Base-by-base conservation (phyloP, 2,888 invertebrate genomes). In the Cryptocephalus moraei region DNA sequence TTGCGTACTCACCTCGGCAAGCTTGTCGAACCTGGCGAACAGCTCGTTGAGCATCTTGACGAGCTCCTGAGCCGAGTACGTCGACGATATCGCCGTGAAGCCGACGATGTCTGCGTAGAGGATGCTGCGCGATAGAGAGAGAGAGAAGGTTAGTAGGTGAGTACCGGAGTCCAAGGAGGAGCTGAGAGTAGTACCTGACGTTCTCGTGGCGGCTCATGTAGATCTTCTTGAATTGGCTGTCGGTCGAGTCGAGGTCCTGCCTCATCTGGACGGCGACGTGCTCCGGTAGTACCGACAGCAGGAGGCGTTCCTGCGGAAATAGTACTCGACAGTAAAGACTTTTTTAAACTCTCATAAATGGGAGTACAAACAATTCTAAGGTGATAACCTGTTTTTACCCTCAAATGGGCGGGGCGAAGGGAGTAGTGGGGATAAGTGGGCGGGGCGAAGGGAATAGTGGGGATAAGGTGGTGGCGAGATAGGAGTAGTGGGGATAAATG, bases 41-140 rank as follows among this genome's bases (percentile, higher is more conserved):
- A 95, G 77, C 73, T 95, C 94, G 73, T 95, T 95, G 57, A 95
- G 78, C 73, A 95, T 91, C 73, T 91, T 91, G 46, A 95, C 94
- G 56, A 95, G 79, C 70, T 95, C 94, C 69, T 93, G 91, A 43
- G 95, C 94, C 46, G 92, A 91, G 73, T 92, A 92, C 8, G 92
- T 91, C 11, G 92, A 92, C 3, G 93, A 92, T 59, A 94, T 91
- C 45, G 93, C 93, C 6, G 96, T 96, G 71, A 96, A 96, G 45
- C 96, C 96, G 45, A 95, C 95, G 68, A 96, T 96, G 74, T 96
- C 96, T 31, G 95, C 96, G 72, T 95, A 96, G 55, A 96, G 79
- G 68, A 96, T 96, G 72, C 92, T 92, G 64, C n/a, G n/a, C n/a
- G n/a, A n/a, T n/a, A n/a, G n/a, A n/a, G n/a, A n/a, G 76, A 53